Base-by-base conservation (phyloP, 1,140 invertebrate genomes). In the Zaprionus vittiger region DNA sequence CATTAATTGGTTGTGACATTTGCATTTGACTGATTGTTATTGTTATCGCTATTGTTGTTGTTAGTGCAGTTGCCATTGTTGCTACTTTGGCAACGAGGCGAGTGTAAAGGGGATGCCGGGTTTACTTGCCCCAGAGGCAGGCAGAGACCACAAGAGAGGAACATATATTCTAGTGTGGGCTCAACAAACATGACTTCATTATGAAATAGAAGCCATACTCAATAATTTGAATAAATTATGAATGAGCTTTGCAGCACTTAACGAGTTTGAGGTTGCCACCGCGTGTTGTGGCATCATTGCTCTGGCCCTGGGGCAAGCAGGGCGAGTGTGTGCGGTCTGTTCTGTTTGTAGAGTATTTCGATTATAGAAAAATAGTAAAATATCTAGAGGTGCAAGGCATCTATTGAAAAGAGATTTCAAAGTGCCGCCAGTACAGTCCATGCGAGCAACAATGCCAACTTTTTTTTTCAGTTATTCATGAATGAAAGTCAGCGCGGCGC, bases 1-100 rank as follows among this genome's bases (percentile, higher is more conserved):
- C 89, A 91, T 91, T 91, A 91, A 91, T 91, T 91, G 90, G 85
- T 90, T 91, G 83, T 91, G 90, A 91, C 89, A 91, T 91, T 91
- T 91, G 89, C 89, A 90, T 91, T 83, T 91, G 90, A 91, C 80
- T 80, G 85, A 89, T 89, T 83, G 81, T 90, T 59, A 59, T 59
- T 56, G 15, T 56, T 56, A 17, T 56, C n/a, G 15, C 1, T 11
- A 56, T 28, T 81, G 84, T 86, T 85, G 84, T 85, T 85, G 90
- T 89, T 89, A 86, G 90, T 90, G 82, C 82, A 85, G 85, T 86
- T 86, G 85, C 85, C 85, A 89, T 89, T 89, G 85, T 89, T 90
- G 82, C 86, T 81, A 90, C 85, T 81, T 83, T 69, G 28, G 17
- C 15, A 59, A 44, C 52, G 41, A 47, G 7, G 5, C 7, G 41